Evolutionary conservation across 2,797 vertebrate genomes (phyloP), one percentile per base, ranked within the genome.

Genomic region (Hemitrygon akajei): DNA sequence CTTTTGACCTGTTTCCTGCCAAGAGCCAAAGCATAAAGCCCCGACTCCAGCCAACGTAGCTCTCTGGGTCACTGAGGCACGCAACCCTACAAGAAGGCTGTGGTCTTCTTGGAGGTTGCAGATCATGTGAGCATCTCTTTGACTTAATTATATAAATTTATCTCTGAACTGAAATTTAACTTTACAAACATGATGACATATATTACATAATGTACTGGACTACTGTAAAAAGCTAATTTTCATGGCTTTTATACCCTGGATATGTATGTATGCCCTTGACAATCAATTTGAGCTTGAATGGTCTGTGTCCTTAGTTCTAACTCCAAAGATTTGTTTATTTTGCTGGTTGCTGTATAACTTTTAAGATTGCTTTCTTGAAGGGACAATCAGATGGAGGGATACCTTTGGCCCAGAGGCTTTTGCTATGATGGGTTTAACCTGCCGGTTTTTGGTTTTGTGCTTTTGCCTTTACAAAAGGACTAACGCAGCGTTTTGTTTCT

Each of bases 401-500:
- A 30, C 58, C 27, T 87, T 87, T 58, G 22, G 1, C 37, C 10
- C 80, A 40, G 34, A 27, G 25, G 84, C 27, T n/a, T 60, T n/a
- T 63, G 56, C 4, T 87, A n/a, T 63, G 20, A n/a, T n/a, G 7
- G 37, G 58, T 69, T n/a, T 47, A 14, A 11, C 11, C 30, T 10
- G 30, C 27, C 56, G 25, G 25, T 79, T 82, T 34, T 91, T 5
- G 47, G 47, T 91, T 58, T 93, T 93, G 27, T 80, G 40, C 69
- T 3, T 79, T 60, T 9, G 27, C 27, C 69, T 80, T 76, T 7
- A 27, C 76, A 56, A 79, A 69, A 47, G 58, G 30, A 37, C 69
- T 82, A 86, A 93, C 40, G 25, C n/a, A 22, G 22, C 56, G 79
- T 93, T 93, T 93, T 86, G 73, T 93, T 63, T 75, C 71, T 92